Conservation (phyloP, 2,888 invertebrate species). For the Chaetogeoica ovagalla region DNA sequence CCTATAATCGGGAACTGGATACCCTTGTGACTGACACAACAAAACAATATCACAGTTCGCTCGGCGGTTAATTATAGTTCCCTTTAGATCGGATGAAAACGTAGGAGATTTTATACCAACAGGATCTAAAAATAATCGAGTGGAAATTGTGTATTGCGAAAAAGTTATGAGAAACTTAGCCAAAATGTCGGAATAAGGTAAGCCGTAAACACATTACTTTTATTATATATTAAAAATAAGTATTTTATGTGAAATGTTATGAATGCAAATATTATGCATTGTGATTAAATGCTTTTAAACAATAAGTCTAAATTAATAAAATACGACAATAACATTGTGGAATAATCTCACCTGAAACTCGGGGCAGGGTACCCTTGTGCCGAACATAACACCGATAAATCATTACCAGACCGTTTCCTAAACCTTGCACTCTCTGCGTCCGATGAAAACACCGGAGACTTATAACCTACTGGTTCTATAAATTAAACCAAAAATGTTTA, state of each 20-base stretch:
- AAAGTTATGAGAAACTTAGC: background rate
- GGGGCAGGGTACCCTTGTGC: conserved; percentile 67
- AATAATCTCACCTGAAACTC: conserved; percentile 62
- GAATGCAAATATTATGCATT: no score
- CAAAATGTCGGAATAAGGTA: conserved; percentile 23
- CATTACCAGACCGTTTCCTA: conserved; percentile 54
- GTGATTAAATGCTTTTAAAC: no score
- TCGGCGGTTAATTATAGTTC: conserved; percentile 44
- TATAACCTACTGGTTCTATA: conserved; percentile 63
- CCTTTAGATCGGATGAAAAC: conserved; percentile 59
- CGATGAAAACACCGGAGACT: conserved; percentile 67
- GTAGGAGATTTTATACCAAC: conserved; percentile 61
- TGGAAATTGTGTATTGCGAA: background rate
- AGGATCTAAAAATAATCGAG: conserved; percentile 59
- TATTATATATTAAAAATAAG: background rate
- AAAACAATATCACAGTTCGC: conserved; percentile 56
- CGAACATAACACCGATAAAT: conserved; percentile 60
- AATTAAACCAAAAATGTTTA: conserved; percentile 35
- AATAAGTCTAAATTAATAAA: background rate
- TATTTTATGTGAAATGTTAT: no score
- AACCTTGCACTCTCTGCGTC: conserved; percentile 61
- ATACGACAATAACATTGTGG: conserved; percentile 25
- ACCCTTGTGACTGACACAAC: conserved; percentile 66
- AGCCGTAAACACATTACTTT: background rate
- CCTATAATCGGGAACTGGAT: conserved; percentile 64